Evolutionary conservation across 2,797 vertebrate species (phyloP).

Genomic region (Carduelis carduelis): DNA sequence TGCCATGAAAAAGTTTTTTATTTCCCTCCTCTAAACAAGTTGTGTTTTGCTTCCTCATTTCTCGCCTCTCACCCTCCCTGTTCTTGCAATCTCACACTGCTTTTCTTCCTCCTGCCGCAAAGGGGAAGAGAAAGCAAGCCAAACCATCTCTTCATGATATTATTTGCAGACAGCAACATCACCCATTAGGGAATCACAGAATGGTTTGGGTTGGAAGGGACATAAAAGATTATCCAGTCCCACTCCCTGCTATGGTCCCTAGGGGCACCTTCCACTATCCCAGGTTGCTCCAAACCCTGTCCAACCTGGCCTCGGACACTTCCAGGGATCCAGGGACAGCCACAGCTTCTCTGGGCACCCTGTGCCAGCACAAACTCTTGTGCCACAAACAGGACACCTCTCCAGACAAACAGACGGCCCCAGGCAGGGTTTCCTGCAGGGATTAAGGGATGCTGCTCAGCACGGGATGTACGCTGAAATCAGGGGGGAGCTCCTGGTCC

Average conservation of each 20-base stretch:
- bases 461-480: not conserved
- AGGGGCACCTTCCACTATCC: too few species aligned
- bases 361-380: too few species aligned
- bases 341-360: too few species aligned
- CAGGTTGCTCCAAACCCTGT: too few species aligned
- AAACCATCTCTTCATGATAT: fast-evolving
- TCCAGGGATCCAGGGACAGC: too few species aligned
- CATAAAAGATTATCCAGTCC: too few species aligned
- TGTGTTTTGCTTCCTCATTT: not conserved
- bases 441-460: not conserved
- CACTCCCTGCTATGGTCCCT: too few species aligned
- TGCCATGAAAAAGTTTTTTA: not conserved
- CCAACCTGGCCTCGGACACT: too few species aligned
- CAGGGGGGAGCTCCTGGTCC: fast-evolving
- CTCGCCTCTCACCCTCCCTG: not conserved
- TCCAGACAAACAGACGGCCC: too few species aligned
- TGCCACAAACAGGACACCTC: too few species aligned
- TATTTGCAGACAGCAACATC: not conserved
- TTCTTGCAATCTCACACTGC: fast-evolving
- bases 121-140: not conserved
- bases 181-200: too few species aligned
- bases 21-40: not conserved
- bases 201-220: too few species aligned
- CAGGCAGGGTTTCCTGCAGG: not conserved
- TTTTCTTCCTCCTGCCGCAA: not conserved